phyloP scores from a whole-genome alignment of 2,797 vertebrate species.

The Semaprochilodus insignis region DNA sequence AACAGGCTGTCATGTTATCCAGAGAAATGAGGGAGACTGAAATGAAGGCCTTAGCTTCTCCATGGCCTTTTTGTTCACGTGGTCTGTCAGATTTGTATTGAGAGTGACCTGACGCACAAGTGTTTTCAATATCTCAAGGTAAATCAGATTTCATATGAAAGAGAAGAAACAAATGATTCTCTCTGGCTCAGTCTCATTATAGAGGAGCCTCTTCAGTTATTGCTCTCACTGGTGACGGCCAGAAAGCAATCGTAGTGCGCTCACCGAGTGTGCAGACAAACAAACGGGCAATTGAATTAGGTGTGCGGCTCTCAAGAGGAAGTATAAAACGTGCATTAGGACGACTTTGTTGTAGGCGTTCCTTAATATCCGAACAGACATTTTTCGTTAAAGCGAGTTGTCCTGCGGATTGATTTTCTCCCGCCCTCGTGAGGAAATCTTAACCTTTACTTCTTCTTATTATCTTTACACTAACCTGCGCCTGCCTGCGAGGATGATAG shows the following conservation, averaged over 20 bases:
- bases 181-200: slow-evolving; percentile 37
- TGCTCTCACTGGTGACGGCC: slow-evolving; percentile 29
- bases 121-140: slow-evolving; percentile 54
- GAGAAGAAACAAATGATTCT: slow-evolving; percentile 41
- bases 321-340: not conserved
- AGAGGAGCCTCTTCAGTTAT: slow-evolving; percentile 15
- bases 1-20: slow-evolving; percentile 30
- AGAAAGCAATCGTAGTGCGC: slow-evolving; percentile 39
- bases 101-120: slow-evolving; percentile 33
- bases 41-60: slow-evolving; percentile 46
- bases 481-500: slow-evolving; percentile 14
- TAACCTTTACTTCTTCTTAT: slow-evolving; percentile 33
- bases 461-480: slow-evolving; percentile 27
- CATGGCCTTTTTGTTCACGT: slow-evolving; percentile 32
- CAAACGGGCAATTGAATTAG: slow-evolving; percentile 16
- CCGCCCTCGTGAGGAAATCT: not conserved
- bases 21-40: slow-evolving; percentile 25
- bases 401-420: slow-evolving; percentile 5
- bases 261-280: slow-evolving; percentile 14
- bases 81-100: slow-evolving; percentile 22
- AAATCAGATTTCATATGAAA: slow-evolving; percentile 44
- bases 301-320: not conserved
- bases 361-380: slow-evolving; percentile 7
- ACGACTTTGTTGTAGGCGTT: not conserved
- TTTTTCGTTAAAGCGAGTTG: not conserved